Base-by-base conservation (phyloP, 2,888 invertebrate species). In the Cerceris rybyensis region DNA sequence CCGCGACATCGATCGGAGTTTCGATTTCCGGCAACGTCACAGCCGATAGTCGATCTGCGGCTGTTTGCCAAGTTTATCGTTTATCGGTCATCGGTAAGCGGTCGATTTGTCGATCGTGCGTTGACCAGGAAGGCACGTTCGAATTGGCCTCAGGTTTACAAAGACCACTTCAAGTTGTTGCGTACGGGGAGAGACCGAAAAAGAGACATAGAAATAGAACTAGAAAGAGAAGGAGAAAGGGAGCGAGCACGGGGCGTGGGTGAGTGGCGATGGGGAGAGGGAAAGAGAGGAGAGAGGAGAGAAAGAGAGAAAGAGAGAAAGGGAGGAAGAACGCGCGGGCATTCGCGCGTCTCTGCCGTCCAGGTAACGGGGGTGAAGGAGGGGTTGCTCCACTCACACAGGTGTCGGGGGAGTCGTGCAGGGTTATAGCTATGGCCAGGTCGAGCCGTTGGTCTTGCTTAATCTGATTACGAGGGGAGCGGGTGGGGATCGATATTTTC, bases 401-500 rank as follows among this genome's bases (percentile, higher is more conserved):
- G 80, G 78, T 80, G 78, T 73, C 78, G 78, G 65, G 81, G 71
- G 78, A 70, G 70, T 72, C 69, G 71, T 75, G 69, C 73, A 73
- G 73, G 79, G 76, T 84, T 84, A 78, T 82, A 85, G 76, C 79
- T 83, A 85, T 75, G 83, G 83, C 81, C 81, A 79, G 84, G 81
- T 70, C 76, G 85, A 85, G 80, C 83, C 85, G 85, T 88, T 85
- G 86, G 80, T 86, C 87, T 86, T 87, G 86, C 87, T 87, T 88
- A 88, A 89, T 89, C 89, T 85, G 89, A 89, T 89, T 88, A 88
- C 82, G 79, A 77, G 78, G 82, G 75, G 81, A 78, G 81, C 75
- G 73, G 77, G 68, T 72, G 71, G 74, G 83, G 86, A 90, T 90
- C 90, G 89, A 90, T 90, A 90, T 90, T 90, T 90, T 90, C 90